Conservation (phyloP, 2,888 invertebrate genomes). For the Ischnura elegans region DNA sequence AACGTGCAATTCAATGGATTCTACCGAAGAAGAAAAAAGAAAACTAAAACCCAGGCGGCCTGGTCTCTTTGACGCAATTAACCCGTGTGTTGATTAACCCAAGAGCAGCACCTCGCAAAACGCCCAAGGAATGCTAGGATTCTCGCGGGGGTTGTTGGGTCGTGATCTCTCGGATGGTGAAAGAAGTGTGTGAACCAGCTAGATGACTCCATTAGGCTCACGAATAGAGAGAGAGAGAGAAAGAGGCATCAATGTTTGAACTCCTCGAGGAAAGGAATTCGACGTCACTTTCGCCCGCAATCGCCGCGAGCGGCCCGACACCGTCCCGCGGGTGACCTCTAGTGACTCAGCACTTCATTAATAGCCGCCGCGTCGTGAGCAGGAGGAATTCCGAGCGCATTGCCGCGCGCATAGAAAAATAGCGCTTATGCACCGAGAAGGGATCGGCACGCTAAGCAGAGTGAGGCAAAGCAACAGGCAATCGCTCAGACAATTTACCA, state of each 20-base stretch:
- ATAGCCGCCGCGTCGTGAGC: background rate
- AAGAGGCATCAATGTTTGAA: background rate
- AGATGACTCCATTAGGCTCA: background rate
- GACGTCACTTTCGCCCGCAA: slow-evolving; percentile 13
- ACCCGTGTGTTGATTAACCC: no score
- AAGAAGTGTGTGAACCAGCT: background rate
- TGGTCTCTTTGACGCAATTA: no score
- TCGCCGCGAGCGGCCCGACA: background rate
- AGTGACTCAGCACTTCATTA: slow-evolving; percentile 15
- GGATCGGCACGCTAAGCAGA: background rate
- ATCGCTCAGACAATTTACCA: no score
- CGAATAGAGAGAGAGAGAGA: background rate
- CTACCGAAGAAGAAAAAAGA: no score
- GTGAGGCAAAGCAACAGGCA: no score
- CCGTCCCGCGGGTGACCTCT: background rate
- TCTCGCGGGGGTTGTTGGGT: no score
- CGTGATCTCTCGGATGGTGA: background rate
- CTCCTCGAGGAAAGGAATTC: background rate
- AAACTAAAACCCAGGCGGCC: no score
- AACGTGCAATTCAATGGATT: no score
- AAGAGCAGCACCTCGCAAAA: no score
- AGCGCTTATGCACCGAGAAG: background rate
- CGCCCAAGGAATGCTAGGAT: no score
- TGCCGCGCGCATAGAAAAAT: background rate
- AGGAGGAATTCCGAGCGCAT: background rate